These are phyloP conservation scores for Dryoscopus gambensis DNA, from an alignment of 2,113 vertebrate genomes.

Conservation along the genomic window DNA sequence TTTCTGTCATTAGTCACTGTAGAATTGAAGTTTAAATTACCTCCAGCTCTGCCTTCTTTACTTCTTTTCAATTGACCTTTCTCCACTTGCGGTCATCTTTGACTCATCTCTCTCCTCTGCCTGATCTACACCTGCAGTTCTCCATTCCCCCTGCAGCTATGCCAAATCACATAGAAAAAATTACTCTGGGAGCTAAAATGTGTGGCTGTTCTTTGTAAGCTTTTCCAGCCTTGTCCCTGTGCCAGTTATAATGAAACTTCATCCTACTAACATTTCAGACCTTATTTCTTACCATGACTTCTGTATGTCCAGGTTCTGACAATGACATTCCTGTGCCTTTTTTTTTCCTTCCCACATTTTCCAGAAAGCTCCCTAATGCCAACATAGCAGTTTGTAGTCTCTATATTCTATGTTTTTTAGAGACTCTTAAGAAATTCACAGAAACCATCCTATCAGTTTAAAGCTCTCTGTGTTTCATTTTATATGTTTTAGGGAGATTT, in stretches of 20 bases:
- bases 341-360: not conserved
- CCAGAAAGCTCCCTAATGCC: not conserved
- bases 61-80: constrained; percentile 22
- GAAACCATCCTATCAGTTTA: not conserved
- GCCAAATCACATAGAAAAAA: not conserved
- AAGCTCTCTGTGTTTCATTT: not conserved
- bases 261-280: not conserved
- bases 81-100: constrained; percentile 11
- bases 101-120: constrained; percentile 6
- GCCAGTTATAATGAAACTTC: not conserved
- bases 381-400: not conserved
- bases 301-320: not conserved
- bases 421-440: not conserved
- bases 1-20: constrained; percentile 6
- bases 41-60: not conserved
- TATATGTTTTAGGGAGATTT: not conserved
- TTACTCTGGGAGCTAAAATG: not conserved
- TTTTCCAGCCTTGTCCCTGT: not conserved
- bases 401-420: not conserved
- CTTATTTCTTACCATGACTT: not conserved
- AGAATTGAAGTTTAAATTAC: constrained; percentile 30
- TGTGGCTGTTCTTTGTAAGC: not conserved
- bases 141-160: constrained; percentile 17
- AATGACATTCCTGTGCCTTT: not conserved
- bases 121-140: constrained; percentile 17